These are phyloP conservation scores for Tipula confusa DNA, from an alignment of 2,888 invertebrate genomes.

Conservation along the genomic window DNA sequence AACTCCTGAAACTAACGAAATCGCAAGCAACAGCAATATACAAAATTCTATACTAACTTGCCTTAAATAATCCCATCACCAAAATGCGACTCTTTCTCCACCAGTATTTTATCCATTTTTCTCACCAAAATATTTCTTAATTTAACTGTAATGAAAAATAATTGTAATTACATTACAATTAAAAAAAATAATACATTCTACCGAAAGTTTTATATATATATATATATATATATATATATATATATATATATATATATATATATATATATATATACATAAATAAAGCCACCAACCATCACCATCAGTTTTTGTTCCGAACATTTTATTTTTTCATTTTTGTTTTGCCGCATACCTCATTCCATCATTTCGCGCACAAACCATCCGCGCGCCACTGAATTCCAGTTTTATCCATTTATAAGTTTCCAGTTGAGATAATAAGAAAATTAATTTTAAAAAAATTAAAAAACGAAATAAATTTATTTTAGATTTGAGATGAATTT, in stretches of 20 bases:
- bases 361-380: not conserved
- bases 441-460: slow-evolving; percentile 4
- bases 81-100: too few species aligned
- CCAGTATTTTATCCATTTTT: not conserved
- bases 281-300: not conserved
- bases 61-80: too few species aligned
- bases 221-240: too few species aligned
- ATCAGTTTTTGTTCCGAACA: not conserved
- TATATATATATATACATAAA: not conserved
- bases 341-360: slow-evolving; percentile 3
- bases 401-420: slow-evolving; percentile 3
- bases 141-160: slow-evolving; percentile 25
- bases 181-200: not conserved
- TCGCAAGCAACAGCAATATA: too few species aligned
- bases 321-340: too few species aligned
- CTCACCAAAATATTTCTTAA: not conserved
- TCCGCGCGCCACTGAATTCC: not conserved
- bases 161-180: slow-evolving; percentile 25
- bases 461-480: too few species aligned
- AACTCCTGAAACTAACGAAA: too few species aligned
- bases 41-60: too few species aligned
- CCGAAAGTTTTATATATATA: too few species aligned
- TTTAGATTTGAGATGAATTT: not conserved
- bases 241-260: too few species aligned
- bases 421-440: slow-evolving; percentile 25